These are phyloP conservation scores for Sebastiscus albofasciatus DNA, from an alignment of 2,797 vertebrate species.

Conservation along the genomic window DNA sequence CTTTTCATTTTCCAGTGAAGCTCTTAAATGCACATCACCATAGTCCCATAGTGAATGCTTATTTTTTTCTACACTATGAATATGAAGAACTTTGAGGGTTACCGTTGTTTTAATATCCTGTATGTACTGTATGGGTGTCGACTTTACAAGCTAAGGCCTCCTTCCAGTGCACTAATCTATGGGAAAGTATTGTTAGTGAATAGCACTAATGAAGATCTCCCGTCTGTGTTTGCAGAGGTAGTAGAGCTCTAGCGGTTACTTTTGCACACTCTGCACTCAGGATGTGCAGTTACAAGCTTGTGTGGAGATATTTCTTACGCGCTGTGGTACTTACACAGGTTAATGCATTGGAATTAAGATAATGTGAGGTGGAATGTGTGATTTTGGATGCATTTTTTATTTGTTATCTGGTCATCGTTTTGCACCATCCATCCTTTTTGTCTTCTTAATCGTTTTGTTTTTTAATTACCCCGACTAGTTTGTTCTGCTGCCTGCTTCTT, in stretches of 20 bases:
- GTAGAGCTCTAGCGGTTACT: constrained; percentile 6
- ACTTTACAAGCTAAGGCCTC: constrained; percentile 26
- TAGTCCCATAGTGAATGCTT: constrained; percentile 35
- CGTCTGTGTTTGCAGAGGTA: constrained; percentile 13
- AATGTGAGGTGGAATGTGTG: constrained; percentile 48
- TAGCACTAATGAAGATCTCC: constrained; percentile 41
- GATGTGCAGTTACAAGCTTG: constrained; percentile 16
- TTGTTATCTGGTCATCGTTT: constrained; percentile 53
- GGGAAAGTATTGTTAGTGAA: constrained; percentile 43
- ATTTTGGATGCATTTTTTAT: constrained; percentile 15
- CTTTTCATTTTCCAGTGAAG: constrained; percentile 39
- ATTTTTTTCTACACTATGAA: constrained; percentile 51
- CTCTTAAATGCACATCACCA: constrained; percentile 41
- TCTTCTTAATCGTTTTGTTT: constrained; percentile 41
- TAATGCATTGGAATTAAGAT: constrained; percentile 59
- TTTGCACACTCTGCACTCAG: constrained; percentile 4
- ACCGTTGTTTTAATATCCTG: constrained; percentile 35
- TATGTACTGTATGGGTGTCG: constrained; percentile 49
- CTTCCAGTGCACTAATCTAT: constrained; percentile 64
- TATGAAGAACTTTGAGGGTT: constrained; percentile 71
- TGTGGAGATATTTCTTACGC: constrained; percentile 21
- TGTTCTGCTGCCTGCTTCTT: constrained; percentile 30
- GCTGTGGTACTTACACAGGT: constrained; percentile 55
- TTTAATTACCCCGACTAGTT: constrained; percentile 59
- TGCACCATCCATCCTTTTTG: constrained; percentile 19